phyloP scores from a whole-genome alignment of 2,797 vertebrate species.

The Sebastes ruberrimus region DNA sequence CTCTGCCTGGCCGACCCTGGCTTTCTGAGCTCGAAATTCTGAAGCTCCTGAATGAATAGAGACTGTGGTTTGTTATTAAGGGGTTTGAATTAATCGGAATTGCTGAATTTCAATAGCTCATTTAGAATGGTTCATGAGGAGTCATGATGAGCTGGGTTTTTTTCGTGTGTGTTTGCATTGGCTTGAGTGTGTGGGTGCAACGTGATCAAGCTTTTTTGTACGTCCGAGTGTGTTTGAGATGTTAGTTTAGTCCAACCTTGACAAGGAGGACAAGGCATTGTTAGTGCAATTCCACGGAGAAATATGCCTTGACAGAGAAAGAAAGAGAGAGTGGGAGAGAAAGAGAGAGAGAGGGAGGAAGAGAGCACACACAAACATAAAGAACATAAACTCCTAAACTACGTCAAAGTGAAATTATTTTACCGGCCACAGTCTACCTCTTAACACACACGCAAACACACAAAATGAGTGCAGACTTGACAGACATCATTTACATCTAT shows the following conservation, averaged over 20 bases:
- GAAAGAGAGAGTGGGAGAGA: too few species aligned
- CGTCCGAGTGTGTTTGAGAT: conserved; percentile 27
- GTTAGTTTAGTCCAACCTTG: conserved; percentile 59
- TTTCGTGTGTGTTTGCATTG: neutral
- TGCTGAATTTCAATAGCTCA: conserved; percentile 53
- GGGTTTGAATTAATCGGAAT: conserved; percentile 46
- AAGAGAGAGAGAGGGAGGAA: too few species aligned
- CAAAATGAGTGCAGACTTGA: neutral
- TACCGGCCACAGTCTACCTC: neutral
- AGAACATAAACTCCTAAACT: neutral
- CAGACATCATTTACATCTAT: neutral
- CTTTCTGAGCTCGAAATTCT: conserved; percentile 28
- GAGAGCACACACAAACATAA: neutral
- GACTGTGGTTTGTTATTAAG: conserved; percentile 45
- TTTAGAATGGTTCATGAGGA: conserved; percentile 31
- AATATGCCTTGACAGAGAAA: conserved; percentile 26
- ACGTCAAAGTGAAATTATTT: neutral
- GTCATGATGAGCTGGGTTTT: conserved; percentile 28
- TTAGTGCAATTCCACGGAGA: conserved; percentile 42
- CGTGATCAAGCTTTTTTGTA: conserved; percentile 12
- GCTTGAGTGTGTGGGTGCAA: neutral
- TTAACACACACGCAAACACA: neutral
- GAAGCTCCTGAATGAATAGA: conserved; percentile 51
- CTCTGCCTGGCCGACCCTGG: conserved; percentile 51
- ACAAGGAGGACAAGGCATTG: conserved; percentile 44